Conservation (phyloP, 2,797 vertebrate genomes). For the Phrynocephalus guinanensis region DNA sequence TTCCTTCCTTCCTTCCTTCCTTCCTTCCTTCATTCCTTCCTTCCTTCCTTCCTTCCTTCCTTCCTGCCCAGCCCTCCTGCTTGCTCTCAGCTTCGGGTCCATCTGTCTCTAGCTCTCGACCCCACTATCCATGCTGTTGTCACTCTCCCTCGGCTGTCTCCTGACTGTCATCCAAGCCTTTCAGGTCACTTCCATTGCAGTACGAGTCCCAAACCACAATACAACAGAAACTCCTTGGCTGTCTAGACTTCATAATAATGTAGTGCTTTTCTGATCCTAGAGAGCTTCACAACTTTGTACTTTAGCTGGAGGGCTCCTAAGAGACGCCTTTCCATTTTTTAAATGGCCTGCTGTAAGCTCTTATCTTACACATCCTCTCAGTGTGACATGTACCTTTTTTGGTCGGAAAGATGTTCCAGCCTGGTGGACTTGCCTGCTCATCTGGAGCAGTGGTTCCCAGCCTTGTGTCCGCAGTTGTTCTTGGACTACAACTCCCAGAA, state of each 20-base stretch:
- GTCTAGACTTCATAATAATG: not conserved
- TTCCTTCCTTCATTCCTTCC: not conserved
- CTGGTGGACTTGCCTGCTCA: not conserved
- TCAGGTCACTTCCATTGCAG: not conserved
- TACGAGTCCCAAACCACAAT: not conserved
- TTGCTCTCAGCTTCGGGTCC: not conserved
- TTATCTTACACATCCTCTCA: not conserved
- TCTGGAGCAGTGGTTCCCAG: no score
- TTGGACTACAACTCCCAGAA: no score
- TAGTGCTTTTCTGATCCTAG: not conserved
- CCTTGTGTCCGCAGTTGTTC: no score
- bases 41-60: not conserved
- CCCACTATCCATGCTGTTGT: no score
- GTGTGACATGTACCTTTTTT: not conserved
- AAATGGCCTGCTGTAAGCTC: not conserved
- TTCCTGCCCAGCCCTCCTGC: not conserved
- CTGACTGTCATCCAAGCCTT: not conserved
- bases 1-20: not conserved
- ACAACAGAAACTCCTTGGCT: not conserved
- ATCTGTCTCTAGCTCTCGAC: not conserved
- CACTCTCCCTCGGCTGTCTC: not conserved
- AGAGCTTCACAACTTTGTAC: not conserved
- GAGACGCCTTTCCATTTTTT: not conserved
- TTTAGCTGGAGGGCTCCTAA: not conserved
- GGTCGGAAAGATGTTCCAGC: not conserved